These are phyloP conservation scores for crab-eating macaque (Macaca fascicularis) DNA, from an alignment of 2,113 vertebrate genomes.

Conservation along the genomic window DNA sequence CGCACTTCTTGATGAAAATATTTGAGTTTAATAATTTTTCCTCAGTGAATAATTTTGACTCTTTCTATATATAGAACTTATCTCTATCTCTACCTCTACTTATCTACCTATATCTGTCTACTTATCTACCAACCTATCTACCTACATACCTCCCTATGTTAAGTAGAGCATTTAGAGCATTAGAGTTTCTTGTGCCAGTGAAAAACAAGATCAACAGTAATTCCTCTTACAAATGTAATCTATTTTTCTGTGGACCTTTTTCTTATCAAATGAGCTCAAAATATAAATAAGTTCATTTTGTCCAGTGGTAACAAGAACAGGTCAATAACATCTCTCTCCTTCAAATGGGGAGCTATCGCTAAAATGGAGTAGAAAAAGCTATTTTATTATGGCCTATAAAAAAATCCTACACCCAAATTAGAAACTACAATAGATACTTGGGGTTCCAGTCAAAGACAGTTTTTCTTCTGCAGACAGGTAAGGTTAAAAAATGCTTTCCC, in stretches of 20 bases:
- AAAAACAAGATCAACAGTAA: conserved; percentile 24
- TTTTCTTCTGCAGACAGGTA: not conserved
- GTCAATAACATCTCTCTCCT: not conserved
- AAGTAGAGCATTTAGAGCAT: not conserved
- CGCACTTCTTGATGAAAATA: not conserved
- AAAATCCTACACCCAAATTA: not conserved
- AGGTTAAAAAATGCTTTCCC: not conserved
- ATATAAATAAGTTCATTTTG: conserved; percentile 41
- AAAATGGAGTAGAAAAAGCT: not conserved
- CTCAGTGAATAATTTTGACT: not conserved
- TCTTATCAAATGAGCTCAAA: conserved; percentile 43
- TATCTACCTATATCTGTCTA: not conserved
- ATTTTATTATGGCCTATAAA: not conserved
- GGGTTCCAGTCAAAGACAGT: not conserved
- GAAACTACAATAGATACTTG: not conserved
- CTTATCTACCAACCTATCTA: not conserved
- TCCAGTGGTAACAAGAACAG: not conserved
- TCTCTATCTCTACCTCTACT: not conserved
- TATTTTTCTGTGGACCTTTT: not conserved
- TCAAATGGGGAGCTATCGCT: not conserved
- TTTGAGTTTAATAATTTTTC: conserved; percentile 2
- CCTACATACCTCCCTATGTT: not conserved
- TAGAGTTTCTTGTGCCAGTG: not conserved
- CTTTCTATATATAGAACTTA: not conserved
- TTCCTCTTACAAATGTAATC: not conserved